These are phyloP conservation scores for Esox niger DNA, from an alignment of 2,113 vertebrate genomes.

Conservation along the genomic window DNA sequence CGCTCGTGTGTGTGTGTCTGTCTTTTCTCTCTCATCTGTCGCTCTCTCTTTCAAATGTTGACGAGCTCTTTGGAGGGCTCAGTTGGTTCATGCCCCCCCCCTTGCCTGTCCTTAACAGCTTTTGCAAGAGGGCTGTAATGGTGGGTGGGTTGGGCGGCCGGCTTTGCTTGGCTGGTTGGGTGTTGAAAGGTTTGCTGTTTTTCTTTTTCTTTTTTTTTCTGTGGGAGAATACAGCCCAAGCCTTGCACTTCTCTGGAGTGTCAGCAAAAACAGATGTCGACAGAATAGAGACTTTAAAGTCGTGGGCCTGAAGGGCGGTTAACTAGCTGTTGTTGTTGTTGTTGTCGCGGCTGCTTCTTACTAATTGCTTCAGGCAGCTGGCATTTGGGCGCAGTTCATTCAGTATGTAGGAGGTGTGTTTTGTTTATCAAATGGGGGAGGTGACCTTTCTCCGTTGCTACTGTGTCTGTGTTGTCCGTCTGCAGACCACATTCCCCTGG, in stretches of 20 bases:
- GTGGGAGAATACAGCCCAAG: slow-evolving; percentile 15
- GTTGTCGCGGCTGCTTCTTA: background rate
- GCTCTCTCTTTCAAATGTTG: slow-evolving; percentile 32
- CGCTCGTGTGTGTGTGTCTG: slow-evolving; percentile 35
- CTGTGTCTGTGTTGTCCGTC: too few species aligned
- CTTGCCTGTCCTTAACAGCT: slow-evolving; percentile 37
- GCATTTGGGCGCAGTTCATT: background rate
- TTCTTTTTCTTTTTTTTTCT: slow-evolving; percentile 28
- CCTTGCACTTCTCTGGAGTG: slow-evolving; percentile 5
- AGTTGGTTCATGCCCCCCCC: slow-evolving; percentile 12
- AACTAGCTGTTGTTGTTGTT: background rate
- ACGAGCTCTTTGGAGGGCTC: slow-evolving; percentile 32
- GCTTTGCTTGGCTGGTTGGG: slow-evolving; percentile 47
- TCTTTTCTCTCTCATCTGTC: background rate
- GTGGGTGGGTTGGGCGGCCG: slow-evolving; percentile 6
- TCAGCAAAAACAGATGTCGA: background rate
- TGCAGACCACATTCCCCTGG: too few species aligned
- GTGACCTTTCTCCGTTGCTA: too few species aligned
- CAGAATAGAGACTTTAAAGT: too few species aligned
- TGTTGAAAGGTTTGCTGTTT: slow-evolving; percentile 39
- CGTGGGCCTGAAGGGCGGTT: background rate
- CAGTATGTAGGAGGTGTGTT: too few species aligned
- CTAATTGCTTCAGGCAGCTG: slow-evolving; percentile 5
- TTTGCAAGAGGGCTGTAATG: slow-evolving; percentile 19
- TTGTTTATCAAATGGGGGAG: too few species aligned